Base-by-base conservation (phyloP, 1,140 invertebrate species). In the Ylistrum balloti region DNA sequence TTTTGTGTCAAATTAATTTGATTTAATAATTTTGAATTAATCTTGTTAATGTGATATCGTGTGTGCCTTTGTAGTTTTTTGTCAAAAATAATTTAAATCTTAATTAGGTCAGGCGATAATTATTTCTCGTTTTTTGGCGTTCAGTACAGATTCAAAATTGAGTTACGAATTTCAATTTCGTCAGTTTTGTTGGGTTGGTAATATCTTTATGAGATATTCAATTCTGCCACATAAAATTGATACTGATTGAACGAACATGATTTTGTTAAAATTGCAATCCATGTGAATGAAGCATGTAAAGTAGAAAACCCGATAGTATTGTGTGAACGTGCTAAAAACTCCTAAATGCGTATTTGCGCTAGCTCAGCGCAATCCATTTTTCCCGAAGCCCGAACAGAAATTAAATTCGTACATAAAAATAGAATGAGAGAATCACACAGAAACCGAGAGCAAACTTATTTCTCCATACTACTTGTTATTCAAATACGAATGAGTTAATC, bases 1-100 rank as follows among this genome's bases (percentile, higher is more conserved):
- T 28, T 74, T 28, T 74, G 56, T n/a, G 28, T 74, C 56, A 74
- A 74, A 74, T 74, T 74, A 74, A 74, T 74, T 74, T 74, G 56
- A 74, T 74, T 74, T 74, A 74, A 74, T 74, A 74, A 74, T 28
- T 74, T 74, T 74, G 56, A 74, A 74, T 74, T 74, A 74, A 74
- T 74, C 56, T 74, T 17, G 56, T 74, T 74, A 74, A 74, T 74
- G 56, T 17, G 13, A 74, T 74, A 74, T 74, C n/a, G 2, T 11
- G 56, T 22, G 1, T n/a, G 22, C 56, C 56, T 74, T 74, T 74
- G 56, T 74, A 74, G 56, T 74, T 74, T n/a, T 74, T 74, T 74
- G 56, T 74, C 3, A 22, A 74, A 74, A 74, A 74, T 74, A 74
- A 74, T 74, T 74, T 74, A 28, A 74, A 74, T n/a, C 56, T 74